phyloP scores from a whole-genome alignment of 2,797 vertebrate species.

The Neosilurus mollespiculum region DNA sequence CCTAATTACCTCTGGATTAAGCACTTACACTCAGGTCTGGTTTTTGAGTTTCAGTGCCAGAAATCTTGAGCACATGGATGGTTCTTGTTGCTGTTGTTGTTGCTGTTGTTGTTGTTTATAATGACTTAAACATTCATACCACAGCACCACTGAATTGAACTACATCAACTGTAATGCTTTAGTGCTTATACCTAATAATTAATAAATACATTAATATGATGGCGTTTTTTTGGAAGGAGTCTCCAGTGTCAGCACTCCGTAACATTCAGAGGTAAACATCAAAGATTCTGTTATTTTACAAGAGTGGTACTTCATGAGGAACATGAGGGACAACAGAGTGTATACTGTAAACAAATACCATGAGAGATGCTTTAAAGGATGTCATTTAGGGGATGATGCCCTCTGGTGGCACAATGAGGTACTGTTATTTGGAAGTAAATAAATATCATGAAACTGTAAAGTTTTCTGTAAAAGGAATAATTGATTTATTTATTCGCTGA shows the following conservation, averaged over 20 bases:
- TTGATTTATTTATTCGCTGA: not conserved
- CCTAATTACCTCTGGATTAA: constrained; percentile 17
- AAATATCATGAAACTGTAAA: not conserved
- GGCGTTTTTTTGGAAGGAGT: not conserved
- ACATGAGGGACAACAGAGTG: too few species aligned
- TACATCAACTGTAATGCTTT: not conserved
- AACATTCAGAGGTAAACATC: not conserved
- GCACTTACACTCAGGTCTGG: not conserved
- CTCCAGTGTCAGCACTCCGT: not conserved
- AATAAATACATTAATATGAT: not conserved
- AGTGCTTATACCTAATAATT: not conserved
- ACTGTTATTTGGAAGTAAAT: not conserved
- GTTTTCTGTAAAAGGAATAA: not conserved
- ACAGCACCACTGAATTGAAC: too few species aligned
- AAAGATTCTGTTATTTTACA: not conserved
- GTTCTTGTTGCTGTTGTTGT: not conserved
- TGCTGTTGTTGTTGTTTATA: not conserved
- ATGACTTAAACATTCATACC: not conserved
- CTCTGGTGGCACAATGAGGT: not conserved
- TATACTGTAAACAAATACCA: too few species aligned
- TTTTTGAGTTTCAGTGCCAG: too few species aligned
- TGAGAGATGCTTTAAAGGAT: not conserved
- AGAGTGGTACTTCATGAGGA: not conserved
- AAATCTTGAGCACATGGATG: not conserved
- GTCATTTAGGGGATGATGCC: not conserved